phyloP scores from a whole-genome alignment of 1,140 invertebrate genomes.

The Holotrichia oblita region DNA sequence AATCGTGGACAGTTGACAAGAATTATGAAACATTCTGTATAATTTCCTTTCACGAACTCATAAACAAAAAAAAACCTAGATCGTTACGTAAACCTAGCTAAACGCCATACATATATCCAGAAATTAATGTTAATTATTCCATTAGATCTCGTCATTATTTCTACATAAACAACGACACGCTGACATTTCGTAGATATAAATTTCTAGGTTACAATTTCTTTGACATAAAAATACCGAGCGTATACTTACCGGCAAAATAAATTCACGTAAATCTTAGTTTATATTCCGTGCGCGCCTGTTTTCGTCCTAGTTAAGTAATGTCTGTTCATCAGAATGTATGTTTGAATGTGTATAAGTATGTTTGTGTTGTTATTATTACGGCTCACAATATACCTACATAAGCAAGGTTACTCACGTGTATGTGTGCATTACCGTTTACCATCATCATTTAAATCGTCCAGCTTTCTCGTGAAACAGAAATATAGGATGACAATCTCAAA shows the following conservation, averaged over 20 bases:
- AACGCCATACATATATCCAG: neutral
- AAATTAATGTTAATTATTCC: conserved; percentile 5
- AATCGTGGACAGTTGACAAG: no score
- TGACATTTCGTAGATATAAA: neutral
- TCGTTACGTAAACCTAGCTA: no score
- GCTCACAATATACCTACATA: neutral
- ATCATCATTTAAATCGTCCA: neutral
- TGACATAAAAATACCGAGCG: conserved; percentile 17
- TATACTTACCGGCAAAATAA: conserved; percentile 31
- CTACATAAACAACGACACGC: conserved; percentile 6
- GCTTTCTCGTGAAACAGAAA: no score
- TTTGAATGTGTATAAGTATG: neutral
- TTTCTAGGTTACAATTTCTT: conserved; percentile 37
- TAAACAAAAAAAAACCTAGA: no score
- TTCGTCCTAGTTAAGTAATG: conserved; percentile 31
- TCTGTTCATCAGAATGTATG: neutral
- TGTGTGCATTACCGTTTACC: conserved; percentile 1
- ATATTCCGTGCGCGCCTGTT: conserved; percentile 14
- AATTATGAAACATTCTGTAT: no score
- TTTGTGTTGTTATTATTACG: neutral
- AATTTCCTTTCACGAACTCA: no score
- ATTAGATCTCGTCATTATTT: neutral
- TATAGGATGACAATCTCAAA: no score
- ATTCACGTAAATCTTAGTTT: conserved; percentile 31
- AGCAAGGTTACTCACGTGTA: conserved; percentile 28